Percentiles rank a stretch among this genome's conserved stretches.
Conservation (phyloP, 2,797 vertebrate genomes). For the Psittacula derbiana region DNA sequence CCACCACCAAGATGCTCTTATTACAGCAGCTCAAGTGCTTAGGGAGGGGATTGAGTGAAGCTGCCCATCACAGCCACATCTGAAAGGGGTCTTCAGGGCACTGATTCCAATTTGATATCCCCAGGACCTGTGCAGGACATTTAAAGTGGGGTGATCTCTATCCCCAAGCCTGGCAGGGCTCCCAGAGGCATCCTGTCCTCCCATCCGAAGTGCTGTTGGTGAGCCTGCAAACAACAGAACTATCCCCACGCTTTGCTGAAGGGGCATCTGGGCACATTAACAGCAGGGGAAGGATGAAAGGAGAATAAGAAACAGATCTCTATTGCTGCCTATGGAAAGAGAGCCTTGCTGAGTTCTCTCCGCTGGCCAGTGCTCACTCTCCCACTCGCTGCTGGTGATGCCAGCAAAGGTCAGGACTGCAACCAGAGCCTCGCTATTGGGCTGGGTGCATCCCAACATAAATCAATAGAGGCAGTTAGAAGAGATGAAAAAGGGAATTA, state of each 20-base stretch:
- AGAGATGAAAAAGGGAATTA: not conserved
- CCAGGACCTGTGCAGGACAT: not conserved
- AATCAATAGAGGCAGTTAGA: not conserved
- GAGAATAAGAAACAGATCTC: not conserved
- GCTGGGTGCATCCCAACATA: not conserved
- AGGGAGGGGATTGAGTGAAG: not conserved
- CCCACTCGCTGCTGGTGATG: not conserved
- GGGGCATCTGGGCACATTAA: not conserved
- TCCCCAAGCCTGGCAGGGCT: not conserved
- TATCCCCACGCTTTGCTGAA: not conserved
- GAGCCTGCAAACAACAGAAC: not conserved
- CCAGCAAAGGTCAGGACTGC: not conserved
- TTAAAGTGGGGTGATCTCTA: fast-evolving
- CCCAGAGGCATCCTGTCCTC: not conserved
- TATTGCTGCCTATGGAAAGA: not conserved
- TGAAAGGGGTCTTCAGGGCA: not conserved
- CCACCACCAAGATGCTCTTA: too few species aligned
- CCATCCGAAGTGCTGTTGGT: not conserved
- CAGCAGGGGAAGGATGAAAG: not conserved
- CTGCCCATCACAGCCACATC: not conserved
- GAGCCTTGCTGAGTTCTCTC: not conserved
- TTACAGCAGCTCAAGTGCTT: not conserved
- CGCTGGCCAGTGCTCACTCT: not conserved
- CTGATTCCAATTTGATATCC: fast-evolving
- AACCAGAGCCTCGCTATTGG: not conserved